Evolutionary conservation across 2,113 vertebrate species (phyloP).

Genomic region (Cyanocitta stelleri): DNA sequence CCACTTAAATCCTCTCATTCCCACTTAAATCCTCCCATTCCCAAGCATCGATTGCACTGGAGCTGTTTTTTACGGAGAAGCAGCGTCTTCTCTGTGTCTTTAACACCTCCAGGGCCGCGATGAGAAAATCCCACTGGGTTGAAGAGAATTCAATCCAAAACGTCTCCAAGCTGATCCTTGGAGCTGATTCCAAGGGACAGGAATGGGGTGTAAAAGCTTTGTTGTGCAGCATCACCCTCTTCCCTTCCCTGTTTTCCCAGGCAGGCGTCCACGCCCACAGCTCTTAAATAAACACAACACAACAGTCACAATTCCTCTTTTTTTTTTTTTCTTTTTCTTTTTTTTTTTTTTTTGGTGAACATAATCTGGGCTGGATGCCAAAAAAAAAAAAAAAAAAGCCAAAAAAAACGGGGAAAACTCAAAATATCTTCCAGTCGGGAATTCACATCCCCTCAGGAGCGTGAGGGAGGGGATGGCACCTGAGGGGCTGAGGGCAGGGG

Average conservation of each 20-base stretch:
- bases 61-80: background rate
- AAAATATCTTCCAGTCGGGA: background rate
- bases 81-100: background rate
- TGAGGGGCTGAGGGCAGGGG: background rate
- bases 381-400: too few relatives aligned
- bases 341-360: background rate
- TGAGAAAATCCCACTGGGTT: background rate
- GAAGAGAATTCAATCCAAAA: background rate
- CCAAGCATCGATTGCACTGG: fast-evolving
- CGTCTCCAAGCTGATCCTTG: background rate
- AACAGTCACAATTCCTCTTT: background rate
- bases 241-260: too few relatives aligned
- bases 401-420: fast-evolving
- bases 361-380: background rate
- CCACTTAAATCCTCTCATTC: background rate
- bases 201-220: background rate
- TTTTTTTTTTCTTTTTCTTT: too few relatives aligned
- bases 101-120: fast-evolving
- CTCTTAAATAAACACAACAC: background rate
- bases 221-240: fast-evolving
- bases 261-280: fast-evolving
- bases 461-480: fast-evolving
- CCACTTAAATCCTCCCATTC: background rate
- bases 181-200: background rate
- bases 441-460: fast-evolving